Percentiles rank a stretch among this genome's conserved stretches.
These are phyloP conservation scores for Rhyacophila evoluta DNA, from an alignment of 2,888 invertebrate genomes.

Conservation along the genomic window DNA sequence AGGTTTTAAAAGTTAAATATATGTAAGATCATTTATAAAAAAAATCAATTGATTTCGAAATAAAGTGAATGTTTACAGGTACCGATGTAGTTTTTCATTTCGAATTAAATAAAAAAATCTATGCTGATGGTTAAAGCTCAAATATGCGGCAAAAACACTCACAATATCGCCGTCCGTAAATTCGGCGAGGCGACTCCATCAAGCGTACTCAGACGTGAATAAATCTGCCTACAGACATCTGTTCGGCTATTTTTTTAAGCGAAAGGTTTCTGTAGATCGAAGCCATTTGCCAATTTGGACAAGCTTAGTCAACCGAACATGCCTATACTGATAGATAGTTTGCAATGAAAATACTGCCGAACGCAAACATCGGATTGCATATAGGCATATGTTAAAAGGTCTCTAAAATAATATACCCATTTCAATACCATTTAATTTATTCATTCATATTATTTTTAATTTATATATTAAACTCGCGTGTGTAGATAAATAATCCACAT, in stretches of 20 bases:
- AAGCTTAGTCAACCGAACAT: conserved; percentile 3
- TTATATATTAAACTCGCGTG: no score
- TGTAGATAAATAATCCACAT: no score
- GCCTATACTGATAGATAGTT: neutral
- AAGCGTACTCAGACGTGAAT: conserved; percentile 9
- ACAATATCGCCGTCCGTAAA: neutral
- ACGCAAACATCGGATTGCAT: neutral
- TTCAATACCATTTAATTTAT: no score
- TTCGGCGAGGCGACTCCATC: neutral
- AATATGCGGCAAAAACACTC: conserved; percentile 12
- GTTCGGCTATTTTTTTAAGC: conserved; percentile 10
- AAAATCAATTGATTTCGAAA: no score
- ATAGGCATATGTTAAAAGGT: no score
- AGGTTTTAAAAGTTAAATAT: no score
- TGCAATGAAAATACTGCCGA: neutral
- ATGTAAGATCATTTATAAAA: no score
- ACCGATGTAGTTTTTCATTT: neutral
- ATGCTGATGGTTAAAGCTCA: neutral
- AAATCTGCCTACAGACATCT: conserved; percentile 10
- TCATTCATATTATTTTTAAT: no score
- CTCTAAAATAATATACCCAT: no score
- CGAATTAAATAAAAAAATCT: neutral
- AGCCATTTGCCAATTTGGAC: conserved; percentile 22
- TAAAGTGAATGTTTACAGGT: no score
- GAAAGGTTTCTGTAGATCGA: conserved; percentile 22